A percentile compares a stretch with the other conserved stretches of the same genome.
phyloP scores from a whole-genome alignment of 1,140 invertebrate genomes.

The Drosophila hydei region DNA sequence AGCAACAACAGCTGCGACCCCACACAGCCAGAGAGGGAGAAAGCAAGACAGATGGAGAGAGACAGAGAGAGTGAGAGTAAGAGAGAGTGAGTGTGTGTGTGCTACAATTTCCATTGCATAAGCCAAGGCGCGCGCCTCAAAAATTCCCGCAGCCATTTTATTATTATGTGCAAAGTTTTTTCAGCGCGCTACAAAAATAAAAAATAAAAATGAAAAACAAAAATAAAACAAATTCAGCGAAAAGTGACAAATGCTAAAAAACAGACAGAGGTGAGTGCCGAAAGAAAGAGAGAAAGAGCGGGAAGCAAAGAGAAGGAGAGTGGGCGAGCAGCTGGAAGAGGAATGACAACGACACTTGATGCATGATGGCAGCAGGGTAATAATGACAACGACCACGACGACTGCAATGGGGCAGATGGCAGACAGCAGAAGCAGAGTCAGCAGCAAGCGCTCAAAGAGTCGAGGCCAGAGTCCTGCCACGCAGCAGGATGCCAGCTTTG shows the following conservation, averaged over 20 bases:
- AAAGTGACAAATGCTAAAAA: slow-evolving; percentile 65
- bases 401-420: slow-evolving; percentile 70
- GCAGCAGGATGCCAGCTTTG: slow-evolving; percentile 38
- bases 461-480: slow-evolving; percentile 30
- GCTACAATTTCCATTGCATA: slow-evolving; percentile 74
- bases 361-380: slow-evolving; percentile 79
- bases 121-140: slow-evolving; percentile 65
- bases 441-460: slow-evolving; percentile 33
- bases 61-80: background rate
- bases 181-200: slow-evolving; percentile 45
- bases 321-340: background rate
- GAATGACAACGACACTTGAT: slow-evolving; percentile 76
- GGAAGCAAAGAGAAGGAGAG: too few species aligned
- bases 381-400: slow-evolving; percentile 69
- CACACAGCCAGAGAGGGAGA: slow-evolving; percentile 8
- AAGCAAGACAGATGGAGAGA: too few species aligned
- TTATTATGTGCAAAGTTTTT: slow-evolving; percentile 79
- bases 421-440: slow-evolving; percentile 17
- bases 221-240: slow-evolving; percentile 66
- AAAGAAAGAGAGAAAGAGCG: background rate
- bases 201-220: slow-evolving; percentile 39
- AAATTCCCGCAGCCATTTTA: slow-evolving; percentile 77
- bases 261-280: slow-evolving; percentile 12
- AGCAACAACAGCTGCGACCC: slow-evolving; percentile 66
- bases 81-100: background rate